Evolutionary conservation across 2,888 invertebrate species (phyloP).

Genomic region (Abrostola triplasia): DNA sequence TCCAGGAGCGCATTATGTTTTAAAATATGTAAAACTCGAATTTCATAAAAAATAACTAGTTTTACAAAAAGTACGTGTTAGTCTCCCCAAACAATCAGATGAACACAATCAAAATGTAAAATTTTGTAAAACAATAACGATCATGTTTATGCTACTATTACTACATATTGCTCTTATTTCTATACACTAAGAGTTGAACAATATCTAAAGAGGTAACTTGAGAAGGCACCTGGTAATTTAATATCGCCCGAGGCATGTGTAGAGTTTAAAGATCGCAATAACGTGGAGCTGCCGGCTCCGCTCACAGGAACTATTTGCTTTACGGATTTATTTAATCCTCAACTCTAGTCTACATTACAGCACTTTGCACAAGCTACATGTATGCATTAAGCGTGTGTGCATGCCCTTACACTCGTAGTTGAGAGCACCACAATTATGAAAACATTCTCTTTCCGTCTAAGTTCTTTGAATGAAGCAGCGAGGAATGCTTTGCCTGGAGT

Average conservation of each 20-base stretch:
- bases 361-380: background rate
- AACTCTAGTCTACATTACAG: constrained; percentile 1
- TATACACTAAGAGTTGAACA: constrained; percentile 1
- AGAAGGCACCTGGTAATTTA: constrained; percentile 23
- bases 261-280: constrained; percentile 35
- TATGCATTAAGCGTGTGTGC: background rate
- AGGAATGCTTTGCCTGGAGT: constrained; percentile 1
- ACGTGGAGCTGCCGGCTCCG: constrained; percentile 3
- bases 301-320: constrained; percentile 1
- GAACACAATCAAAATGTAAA: too few species aligned
- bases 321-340: constrained; percentile 4
- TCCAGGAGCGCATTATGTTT: too few species aligned
- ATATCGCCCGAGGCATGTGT: constrained; percentile 16
- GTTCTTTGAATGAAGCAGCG: background rate
- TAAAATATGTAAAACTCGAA: too few species aligned
- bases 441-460: background rate
- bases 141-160: too few species aligned
- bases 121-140: too few species aligned
- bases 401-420: background rate
- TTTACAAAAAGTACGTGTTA: too few species aligned
- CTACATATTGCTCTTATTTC: too few species aligned
- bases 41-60: too few species aligned
- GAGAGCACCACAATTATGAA: constrained; percentile 2
- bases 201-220: constrained; percentile 11
- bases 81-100: too few species aligned